Base-by-base conservation (phyloP, 1,140 invertebrate genomes). In the Scaptomyza pallida region DNA sequence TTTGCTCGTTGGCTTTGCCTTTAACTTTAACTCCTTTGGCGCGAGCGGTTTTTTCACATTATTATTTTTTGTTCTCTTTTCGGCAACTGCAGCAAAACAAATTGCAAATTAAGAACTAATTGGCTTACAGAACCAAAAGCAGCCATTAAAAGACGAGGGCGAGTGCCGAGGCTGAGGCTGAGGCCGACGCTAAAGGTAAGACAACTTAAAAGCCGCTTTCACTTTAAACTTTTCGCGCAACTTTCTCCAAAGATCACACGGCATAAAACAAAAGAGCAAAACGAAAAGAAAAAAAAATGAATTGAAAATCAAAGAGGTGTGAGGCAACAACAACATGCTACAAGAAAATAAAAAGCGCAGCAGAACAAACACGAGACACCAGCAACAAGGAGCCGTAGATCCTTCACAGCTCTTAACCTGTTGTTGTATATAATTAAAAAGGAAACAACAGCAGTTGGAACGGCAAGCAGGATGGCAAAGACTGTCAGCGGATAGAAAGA, bases 61-160 rank as follows among this genome's bases (percentile, higher is more conserved):
- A n/a, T n/a, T n/a, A n/a, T n/a, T n/a, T n/a, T n/a, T n/a, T 35
- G 35, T 12, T 16, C 35, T 21, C 17, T 41, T 35, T 78, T 74
- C 13, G 8, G 45, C 45, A 80, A 78, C 78, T 88, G 83, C 82
- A 88, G 75, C 82, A 89, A 88, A 88, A 88, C 82, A 88, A 88
- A 88, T 88, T 88, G 82, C 82, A 82, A 88, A 88, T 88, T 88
- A 88, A 88, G 75, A 89, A 88, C 78, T 88, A 88, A 88, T 88
- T 88, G 82, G 82, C 82, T 88, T 88, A 88, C 82, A 78, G 75
- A 88, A 88, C 82, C 82, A 75, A 89, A 88, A 88, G 82, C 82
- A 86, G 78, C 61, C 81, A 78, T 86, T 82, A 88, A 78, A 78
- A 88, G 73, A 13, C 54, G 61, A 61, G n/a, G 47, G 64, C 43